Conservation (phyloP, 2,113 vertebrate species). For the Melanerpes aurifrons region DNA sequence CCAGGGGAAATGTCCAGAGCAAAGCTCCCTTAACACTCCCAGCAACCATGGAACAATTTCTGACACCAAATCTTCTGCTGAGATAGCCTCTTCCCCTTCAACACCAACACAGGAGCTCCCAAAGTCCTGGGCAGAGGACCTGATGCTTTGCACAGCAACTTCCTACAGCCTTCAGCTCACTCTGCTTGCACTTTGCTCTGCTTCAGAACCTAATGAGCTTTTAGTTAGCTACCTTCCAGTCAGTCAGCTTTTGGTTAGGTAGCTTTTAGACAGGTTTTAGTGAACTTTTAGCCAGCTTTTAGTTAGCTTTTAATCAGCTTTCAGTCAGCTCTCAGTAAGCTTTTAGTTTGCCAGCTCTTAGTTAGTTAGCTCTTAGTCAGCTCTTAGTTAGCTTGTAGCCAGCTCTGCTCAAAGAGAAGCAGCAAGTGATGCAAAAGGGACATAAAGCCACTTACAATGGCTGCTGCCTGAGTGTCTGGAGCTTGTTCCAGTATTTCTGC, state of each 20-base stretch:
- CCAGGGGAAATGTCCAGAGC: not conserved
- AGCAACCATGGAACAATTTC: not conserved
- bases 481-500: slow-evolving; percentile 94
- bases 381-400: not conserved
- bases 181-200: not conserved
- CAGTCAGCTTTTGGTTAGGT: not conserved
- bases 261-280: not conserved
- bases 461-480: slow-evolving; percentile 92
- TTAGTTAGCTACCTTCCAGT: too few relatives aligned
- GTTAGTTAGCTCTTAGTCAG: not conserved
- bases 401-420: not conserved
- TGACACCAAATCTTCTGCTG: not conserved
- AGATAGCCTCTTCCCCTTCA: not conserved
- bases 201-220: not conserved
- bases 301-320: not conserved
- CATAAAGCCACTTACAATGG: slow-evolving; percentile 85
- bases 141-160: not conserved
- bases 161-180: not conserved
- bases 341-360: not conserved
- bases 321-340: not conserved
- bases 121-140: not conserved
- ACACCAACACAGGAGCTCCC: not conserved
- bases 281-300: not conserved
- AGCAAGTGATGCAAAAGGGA: not conserved
- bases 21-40: not conserved